Evolutionary conservation across 2,113 vertebrate genomes (phyloP).

Genomic region (Hypomesus transpacificus): DNA sequence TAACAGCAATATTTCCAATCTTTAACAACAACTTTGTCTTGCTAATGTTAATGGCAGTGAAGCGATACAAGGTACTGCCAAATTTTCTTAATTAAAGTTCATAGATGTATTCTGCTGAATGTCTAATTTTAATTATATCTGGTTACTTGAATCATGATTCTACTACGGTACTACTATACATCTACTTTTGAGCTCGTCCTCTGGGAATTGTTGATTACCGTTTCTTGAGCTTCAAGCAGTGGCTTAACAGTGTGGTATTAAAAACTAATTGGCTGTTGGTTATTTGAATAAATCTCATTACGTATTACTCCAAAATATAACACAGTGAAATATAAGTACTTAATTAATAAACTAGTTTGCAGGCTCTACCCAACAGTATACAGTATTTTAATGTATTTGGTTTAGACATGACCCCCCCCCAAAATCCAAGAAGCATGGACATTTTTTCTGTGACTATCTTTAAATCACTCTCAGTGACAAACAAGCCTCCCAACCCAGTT

Average conservation of each 20-base stretch:
- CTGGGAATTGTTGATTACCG: constrained; percentile 51
- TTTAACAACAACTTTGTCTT: constrained; percentile 11
- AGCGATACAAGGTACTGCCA: constrained; percentile 26
- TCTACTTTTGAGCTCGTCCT: constrained; percentile 27
- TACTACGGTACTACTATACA: constrained; percentile 36
- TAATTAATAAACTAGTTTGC: constrained; percentile 38
- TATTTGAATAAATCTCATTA: constrained; percentile 42
- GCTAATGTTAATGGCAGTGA: constrained; percentile 16
- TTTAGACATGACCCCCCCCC: no score
- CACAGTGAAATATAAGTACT: constrained; percentile 36
- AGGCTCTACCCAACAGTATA: constrained; percentile 27
- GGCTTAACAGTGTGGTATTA: constrained; percentile 29
- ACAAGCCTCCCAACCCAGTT: no score
- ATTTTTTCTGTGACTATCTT: no score
- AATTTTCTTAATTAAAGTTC: constrained; percentile 57
- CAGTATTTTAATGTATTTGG: background rate
- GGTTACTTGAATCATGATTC: constrained; percentile 37
- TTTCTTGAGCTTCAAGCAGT: constrained; percentile 25
- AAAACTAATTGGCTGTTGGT: constrained; percentile 44
- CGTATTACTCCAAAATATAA: constrained; percentile 32
- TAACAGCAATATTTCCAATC: constrained; percentile 26
- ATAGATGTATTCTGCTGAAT: constrained; percentile 38
- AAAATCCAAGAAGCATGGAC: no score
- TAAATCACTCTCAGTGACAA: no score
- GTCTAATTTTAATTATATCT: constrained; percentile 40